Evolutionary conservation across 1,140 invertebrate species (phyloP).

Genomic region (Oscheius sp.): DNA sequence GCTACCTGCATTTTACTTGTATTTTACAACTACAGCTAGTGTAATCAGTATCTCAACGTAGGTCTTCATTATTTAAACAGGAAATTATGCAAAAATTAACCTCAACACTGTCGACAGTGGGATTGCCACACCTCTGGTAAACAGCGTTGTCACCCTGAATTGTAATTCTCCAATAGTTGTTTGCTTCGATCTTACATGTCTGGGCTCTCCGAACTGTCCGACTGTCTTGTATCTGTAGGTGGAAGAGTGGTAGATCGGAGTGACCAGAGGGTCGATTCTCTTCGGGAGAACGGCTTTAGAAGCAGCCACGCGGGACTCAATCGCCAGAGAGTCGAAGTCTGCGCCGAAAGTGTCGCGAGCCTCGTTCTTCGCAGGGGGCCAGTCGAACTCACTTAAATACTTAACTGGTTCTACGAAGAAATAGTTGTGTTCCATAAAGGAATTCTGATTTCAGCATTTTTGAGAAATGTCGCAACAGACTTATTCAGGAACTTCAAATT

Average conservation of each 20-base stretch:
- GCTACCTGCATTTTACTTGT: no score
- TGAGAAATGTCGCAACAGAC: no score
- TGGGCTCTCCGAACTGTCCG: slow-evolving; percentile 17
- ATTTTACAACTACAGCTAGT: no score
- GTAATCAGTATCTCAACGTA: no score
- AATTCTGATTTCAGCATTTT: no score
- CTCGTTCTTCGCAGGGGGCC: neutral
- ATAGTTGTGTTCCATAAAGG: no score
- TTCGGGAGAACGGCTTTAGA: neutral
- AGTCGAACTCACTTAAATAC: neutral
- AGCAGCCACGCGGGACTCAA: neutral
- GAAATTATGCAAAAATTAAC: no score
- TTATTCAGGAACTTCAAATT: no score
- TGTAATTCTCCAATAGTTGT: neutral
- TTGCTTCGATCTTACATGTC: neutral
- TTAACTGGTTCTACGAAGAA: no score
- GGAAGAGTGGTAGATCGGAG: slow-evolving; percentile 25
- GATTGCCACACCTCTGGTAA: slow-evolving; percentile 30
- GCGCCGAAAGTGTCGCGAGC: neutral
- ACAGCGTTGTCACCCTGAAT: slow-evolving; percentile 10
- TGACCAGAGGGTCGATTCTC: slow-evolving; percentile 20
- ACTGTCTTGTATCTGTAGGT: slow-evolving; percentile 30
- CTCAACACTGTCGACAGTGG: slow-evolving; percentile 30
- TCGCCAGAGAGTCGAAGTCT: neutral
- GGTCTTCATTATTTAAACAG: no score